Evolutionary conservation across 2,888 invertebrate genomes (phyloP).

Genomic region (Amblyjoppa proteus): DNA sequence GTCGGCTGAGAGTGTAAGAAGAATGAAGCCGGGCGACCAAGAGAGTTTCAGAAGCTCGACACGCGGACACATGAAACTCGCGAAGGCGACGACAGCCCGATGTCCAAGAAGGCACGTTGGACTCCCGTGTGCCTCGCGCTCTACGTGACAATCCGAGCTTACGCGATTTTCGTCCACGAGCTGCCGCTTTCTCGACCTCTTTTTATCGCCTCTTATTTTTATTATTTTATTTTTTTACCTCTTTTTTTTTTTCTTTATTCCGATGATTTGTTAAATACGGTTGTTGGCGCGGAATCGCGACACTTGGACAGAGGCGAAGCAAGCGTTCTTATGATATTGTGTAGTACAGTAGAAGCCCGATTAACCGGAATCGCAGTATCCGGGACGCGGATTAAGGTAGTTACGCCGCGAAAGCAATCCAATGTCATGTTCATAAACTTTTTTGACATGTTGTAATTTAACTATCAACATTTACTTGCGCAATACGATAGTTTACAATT

Average conservation of each 20-base stretch:
- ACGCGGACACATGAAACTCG: conserved; percentile 38
- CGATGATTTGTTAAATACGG: conserved; percentile 41
- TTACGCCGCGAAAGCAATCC: too few species aligned
- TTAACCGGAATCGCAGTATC: neutral
- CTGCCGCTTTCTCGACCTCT: conserved; percentile 34
- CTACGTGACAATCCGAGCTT: conserved; percentile 3
- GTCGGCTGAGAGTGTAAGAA: conserved; percentile 7
- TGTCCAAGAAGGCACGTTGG: conserved; percentile 13
- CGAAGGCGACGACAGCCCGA: conserved; percentile 32
- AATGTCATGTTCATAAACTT: too few species aligned
- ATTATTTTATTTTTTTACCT: conserved; percentile 6
- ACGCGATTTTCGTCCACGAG: conserved; percentile 29
- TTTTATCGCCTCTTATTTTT: conserved; percentile 31
- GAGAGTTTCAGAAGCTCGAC: conserved; percentile 42
- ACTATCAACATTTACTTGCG: too few species aligned
- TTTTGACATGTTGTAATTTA: too few species aligned
- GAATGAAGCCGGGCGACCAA: conserved; percentile 20
- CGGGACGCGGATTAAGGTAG: too few species aligned
- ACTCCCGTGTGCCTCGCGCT: conserved; percentile 4
- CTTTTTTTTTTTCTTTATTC: conserved; percentile 8
- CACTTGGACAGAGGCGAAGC: conserved; percentile 36
- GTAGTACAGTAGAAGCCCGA: neutral
- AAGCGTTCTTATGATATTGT: conserved; percentile 19
- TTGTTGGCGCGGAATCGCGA: conserved; percentile 21
- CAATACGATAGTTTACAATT: too few species aligned